These are phyloP conservation scores for Gyps fulvus DNA, from an alignment of 2,113 vertebrate species.

Conservation along the genomic window DNA sequence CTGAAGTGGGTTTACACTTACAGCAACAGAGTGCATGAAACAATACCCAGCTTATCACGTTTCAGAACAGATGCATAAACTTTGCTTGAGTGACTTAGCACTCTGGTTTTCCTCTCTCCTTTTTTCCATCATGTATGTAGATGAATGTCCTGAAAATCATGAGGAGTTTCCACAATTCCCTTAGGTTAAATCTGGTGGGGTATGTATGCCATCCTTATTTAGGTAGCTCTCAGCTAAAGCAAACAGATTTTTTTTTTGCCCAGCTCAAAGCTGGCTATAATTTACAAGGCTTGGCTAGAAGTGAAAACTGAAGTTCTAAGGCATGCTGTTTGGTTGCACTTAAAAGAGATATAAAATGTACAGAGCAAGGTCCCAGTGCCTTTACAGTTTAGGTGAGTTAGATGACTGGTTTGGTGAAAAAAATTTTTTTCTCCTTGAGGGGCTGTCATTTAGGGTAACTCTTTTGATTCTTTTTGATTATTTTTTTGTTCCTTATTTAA, in stretches of 20 bases:
- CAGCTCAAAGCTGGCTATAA: not conserved
- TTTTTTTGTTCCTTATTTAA: not conserved
- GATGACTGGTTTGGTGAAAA: not conserved
- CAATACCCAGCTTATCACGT: not conserved
- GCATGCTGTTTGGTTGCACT: not conserved
- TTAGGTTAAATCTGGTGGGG: not conserved
- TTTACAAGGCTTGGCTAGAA: not conserved
- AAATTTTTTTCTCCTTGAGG: not conserved
- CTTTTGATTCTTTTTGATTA: not conserved
- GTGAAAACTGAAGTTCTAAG: not conserved
- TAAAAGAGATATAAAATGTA: not conserved
- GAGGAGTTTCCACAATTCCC: not conserved
- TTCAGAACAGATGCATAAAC: slow-evolving; percentile 54
- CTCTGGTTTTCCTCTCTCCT: slow-evolving; percentile 7
- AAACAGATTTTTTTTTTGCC: not conserved
- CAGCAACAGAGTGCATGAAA: not conserved
- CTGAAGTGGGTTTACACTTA: not conserved
- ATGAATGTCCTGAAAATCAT: slow-evolving; percentile 31
- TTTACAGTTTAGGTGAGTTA: not conserved
- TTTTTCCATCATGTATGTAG: not conserved
- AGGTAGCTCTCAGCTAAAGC: not conserved
- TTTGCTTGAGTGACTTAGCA: slow-evolving; percentile 36
- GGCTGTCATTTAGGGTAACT: not conserved
- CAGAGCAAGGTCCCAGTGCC: not conserved
- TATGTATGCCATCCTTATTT: not conserved